Evolutionary conservation across 2,113 vertebrate genomes (phyloP).

Genomic region (Apistogramma diplotaenia): DNA sequence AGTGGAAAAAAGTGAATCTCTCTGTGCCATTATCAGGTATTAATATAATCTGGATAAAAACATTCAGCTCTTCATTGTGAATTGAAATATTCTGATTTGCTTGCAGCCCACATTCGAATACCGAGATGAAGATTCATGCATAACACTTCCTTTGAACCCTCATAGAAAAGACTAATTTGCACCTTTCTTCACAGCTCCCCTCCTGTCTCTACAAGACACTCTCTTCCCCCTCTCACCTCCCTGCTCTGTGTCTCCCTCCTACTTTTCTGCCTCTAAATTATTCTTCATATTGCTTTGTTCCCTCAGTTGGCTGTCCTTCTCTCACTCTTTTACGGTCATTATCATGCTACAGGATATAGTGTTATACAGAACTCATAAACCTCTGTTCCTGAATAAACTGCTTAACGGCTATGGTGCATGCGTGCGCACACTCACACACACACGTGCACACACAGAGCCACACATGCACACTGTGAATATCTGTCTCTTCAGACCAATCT

Average conservation of each 20-base stretch:
- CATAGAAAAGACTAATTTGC: conserved; percentile 66
- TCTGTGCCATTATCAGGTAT: not conserved
- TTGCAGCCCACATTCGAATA: conserved; percentile 17
- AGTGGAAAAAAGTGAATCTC: not conserved
- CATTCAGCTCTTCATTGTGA: conserved; percentile 19
- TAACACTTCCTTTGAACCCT: conserved; percentile 55
- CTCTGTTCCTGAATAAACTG: conserved; percentile 54
- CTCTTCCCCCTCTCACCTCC: conserved; percentile 10
- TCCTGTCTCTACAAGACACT: conserved; percentile 46
- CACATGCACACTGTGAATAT: not conserved
- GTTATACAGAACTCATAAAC: conserved; percentile 46
- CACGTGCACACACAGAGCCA: not conserved
- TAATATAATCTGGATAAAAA: conserved; percentile 27
- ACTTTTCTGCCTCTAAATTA: conserved; percentile 37
- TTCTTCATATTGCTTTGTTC: conserved; percentile 34
- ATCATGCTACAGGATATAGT: conserved; percentile 48
- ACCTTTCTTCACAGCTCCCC: conserved; percentile 58
- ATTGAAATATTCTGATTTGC: conserved; percentile 43
- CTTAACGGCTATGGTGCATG: conserved; percentile 27
- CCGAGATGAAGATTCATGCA: conserved; percentile 42
- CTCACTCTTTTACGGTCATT: conserved; percentile 46
- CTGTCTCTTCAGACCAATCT: conserved; percentile 48
- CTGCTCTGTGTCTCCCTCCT: conserved; percentile 16
- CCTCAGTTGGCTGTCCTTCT: not conserved
- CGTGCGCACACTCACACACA: not conserved